These are phyloP conservation scores for Phengaris alcon DNA, from an alignment of 2,888 invertebrate species.

Conservation along the genomic window DNA sequence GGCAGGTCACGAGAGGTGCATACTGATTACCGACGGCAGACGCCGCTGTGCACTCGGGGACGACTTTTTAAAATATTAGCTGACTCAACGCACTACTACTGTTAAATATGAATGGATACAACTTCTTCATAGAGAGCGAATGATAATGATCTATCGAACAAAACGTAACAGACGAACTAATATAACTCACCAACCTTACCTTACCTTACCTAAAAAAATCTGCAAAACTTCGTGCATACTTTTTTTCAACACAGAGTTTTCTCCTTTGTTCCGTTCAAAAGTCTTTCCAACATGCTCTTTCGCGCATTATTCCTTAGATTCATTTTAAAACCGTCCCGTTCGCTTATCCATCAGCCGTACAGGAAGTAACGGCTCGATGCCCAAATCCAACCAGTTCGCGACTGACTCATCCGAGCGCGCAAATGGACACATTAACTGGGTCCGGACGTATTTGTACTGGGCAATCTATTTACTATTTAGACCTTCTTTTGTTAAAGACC, in stretches of 20 bases:
- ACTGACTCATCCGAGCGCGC: slow-evolving; percentile 37
- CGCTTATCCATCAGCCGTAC: slow-evolving; percentile 56
- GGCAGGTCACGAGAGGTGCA: slow-evolving; percentile 63
- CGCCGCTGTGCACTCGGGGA: not conserved
- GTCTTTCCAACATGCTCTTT: not conserved
- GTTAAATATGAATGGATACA: not conserved
- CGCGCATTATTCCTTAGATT: not conserved
- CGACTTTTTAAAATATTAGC: slow-evolving; percentile 1
- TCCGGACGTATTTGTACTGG: not conserved
- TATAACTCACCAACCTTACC: too few relatives aligned
- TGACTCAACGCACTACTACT: not conserved
- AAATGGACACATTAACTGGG: slow-evolving; percentile 27
- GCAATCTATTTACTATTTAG: not conserved
- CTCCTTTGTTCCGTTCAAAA: not conserved
- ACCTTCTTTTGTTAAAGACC: not conserved
- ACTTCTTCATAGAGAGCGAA: not conserved
- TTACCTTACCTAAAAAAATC: too few relatives aligned
- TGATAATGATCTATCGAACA: not conserved
- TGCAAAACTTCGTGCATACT: too few relatives aligned
- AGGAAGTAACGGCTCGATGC: slow-evolving; percentile 64
- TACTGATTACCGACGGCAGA: slow-evolving; percentile 53
- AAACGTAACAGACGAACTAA: too few relatives aligned
- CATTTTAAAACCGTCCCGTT: slow-evolving; percentile 48
- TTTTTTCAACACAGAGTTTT: not conserved
- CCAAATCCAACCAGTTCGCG: slow-evolving; percentile 48